Base-by-base conservation (phyloP, 2,113 vertebrate species). In the Zosterops hypoxanthus region DNA sequence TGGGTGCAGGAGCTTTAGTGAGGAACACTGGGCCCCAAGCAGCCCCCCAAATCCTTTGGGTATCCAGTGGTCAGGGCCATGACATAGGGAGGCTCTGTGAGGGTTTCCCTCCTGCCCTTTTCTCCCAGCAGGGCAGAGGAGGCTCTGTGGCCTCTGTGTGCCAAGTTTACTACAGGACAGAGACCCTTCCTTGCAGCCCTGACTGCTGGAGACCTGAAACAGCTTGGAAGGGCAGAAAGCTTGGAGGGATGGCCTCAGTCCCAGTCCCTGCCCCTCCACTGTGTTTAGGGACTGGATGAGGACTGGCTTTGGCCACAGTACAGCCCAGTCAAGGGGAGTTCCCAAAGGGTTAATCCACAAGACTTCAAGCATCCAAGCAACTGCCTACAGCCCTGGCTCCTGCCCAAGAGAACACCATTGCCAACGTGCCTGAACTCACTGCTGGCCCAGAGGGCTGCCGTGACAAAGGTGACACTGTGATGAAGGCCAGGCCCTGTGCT, bases 401-500 rank as follows among this genome's bases (percentile, higher is more conserved):
- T 50, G 70, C 91, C 94, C 95, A 95, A 87, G 46, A 84, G 25
- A 94, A 77, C 87, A 80, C 84, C 89, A 95, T 8, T 55, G 90
- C 91, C 34, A 94, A 93, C 33, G 56, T 88, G 96, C 88, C 77
- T 66, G 56, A 60, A 63, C 28, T 75, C 95, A 91, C 26, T 65
- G 86, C 88, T 2, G 10, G 84, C 78, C 78, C 61, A 50, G 61
- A 57, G 16, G 2, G 76, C 82, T 92, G 50, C 77, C 0, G 0
- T 81, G 82, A 96, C 95, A 95, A 92, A 94, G 88, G 88, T 96
- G 92, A 92, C 88, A 90, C 82, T 95, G 95, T 93, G 88, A 93
- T 5, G 44, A 68, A 88, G 71, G 86, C 86, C 92, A 95, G 85
- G 81, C 84, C 52, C 69, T 52, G 60, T 22, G 68, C 69, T 1